Percentiles rank a stretch among this genome's conserved stretches.
phyloP scores from a whole-genome alignment of 2,113 vertebrate species.

The Cryptotis parvus region DNA sequence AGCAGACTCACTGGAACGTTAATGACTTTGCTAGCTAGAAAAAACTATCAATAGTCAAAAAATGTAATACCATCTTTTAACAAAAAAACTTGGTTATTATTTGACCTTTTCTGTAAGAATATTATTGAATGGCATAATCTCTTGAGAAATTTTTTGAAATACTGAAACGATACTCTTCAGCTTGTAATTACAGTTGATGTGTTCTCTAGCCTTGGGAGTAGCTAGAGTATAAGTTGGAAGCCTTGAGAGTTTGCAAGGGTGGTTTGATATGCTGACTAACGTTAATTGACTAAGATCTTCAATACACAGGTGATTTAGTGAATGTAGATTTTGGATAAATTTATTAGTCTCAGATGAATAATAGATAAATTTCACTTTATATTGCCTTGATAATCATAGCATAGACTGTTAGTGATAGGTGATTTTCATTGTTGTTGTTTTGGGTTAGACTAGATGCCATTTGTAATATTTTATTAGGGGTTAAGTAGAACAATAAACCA shows the following conservation, averaged over 20 bases:
- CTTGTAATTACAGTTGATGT: slow-evolving; percentile 55
- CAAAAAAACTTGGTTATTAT: slow-evolving; percentile 31
- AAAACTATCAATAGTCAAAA: slow-evolving; percentile 13
- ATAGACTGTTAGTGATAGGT: slow-evolving; percentile 42
- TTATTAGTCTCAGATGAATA: slow-evolving; percentile 52
- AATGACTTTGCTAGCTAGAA: slow-evolving; percentile 12
- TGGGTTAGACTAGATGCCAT: slow-evolving; percentile 23
- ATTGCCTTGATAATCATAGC: slow-evolving; percentile 40
- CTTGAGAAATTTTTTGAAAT: slow-evolving; percentile 62
- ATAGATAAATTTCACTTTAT: slow-evolving; percentile 53
- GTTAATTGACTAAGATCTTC: slow-evolving; percentile 69
- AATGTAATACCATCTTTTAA: not conserved
- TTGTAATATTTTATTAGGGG: slow-evolving; percentile 49
- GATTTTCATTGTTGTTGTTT: slow-evolving; percentile 52
- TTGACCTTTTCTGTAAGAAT: slow-evolving; percentile 36
- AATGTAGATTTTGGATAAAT: slow-evolving; percentile 70
- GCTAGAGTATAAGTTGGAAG: slow-evolving; percentile 29
- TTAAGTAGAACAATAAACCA: slow-evolving; percentile 43
- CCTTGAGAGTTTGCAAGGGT: slow-evolving; percentile 35
- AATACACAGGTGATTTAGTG: slow-evolving; percentile 64
- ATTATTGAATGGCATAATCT: slow-evolving; percentile 48
- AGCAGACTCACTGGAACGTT: slow-evolving; percentile 51
- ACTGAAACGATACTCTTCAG: slow-evolving; percentile 43
- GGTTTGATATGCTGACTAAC: slow-evolving; percentile 58
- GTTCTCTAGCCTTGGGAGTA: slow-evolving; percentile 58